Evolutionary conservation across 2,888 invertebrate species (phyloP), one percentile per base, ranked within the genome.

Genomic region (Tanaodytes sp.): DNA sequence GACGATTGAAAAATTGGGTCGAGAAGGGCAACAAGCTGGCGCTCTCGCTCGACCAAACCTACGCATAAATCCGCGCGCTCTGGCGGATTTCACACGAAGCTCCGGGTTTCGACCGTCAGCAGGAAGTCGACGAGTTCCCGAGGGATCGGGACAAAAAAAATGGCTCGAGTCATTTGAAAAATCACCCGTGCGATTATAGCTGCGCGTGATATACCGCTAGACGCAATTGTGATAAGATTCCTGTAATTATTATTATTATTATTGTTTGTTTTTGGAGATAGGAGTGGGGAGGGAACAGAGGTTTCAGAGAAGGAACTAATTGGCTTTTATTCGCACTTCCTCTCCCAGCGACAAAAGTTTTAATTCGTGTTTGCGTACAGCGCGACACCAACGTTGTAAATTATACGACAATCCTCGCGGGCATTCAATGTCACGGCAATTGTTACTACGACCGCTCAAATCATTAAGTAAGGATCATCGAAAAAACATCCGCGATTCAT

Each of bases 1-100:
- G 94, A 0, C 88, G 93, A 71, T 88, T 94, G 81, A 92, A 92
- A 87, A 93, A 93, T 83, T 93, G 94, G 90, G 93, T 94, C 30
- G 94, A 94, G 58, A 92, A 93, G 72, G 93, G 93, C 8, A 82
- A 91, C 81, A 82, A 91, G 73, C 88, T 90, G 20, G 89, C 90
- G 67, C 87, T 91, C 77, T 88, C 91, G 31, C 83, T 92, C 68
- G 92, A 92, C 83, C 91, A 92, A 75, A 88, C 88, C 27, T 85
- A 84, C 71, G 84, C 84, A n/a, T n/a, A n/a, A n/a, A n/a, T n/a
- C n/a, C n/a, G n/a, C n/a, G n/a, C n/a, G n/a, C n/a, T n/a, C n/a
- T n/a, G n/a, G n/a, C n/a, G n/a, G n/a, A n/a, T n/a, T n/a, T n/a
- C n/a, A n/a, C n/a, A n/a, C n/a, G n/a, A n/a, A n/a, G n/a, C n/a